A percentile compares a stretch with the other conserved stretches of the same genome.
Evolutionary conservation across 2,797 vertebrate genomes (phyloP).

Genomic region (Choloepus didactylus): DNA sequence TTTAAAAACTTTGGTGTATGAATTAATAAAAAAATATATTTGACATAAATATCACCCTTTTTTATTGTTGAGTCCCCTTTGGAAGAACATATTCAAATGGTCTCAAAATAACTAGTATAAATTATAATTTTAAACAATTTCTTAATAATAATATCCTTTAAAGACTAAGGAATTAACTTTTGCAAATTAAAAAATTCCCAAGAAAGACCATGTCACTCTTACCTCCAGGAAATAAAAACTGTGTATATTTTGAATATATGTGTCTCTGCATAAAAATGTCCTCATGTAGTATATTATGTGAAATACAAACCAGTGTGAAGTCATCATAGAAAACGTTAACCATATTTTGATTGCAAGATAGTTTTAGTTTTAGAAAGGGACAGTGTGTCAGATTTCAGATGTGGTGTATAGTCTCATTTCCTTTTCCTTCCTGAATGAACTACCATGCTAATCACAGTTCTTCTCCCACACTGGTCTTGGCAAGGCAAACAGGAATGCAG

Average conservation of each 20-base stretch:
- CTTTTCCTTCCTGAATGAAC: constrained; percentile 56
- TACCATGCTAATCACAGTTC: constrained; percentile 4
- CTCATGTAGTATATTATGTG: neutral
- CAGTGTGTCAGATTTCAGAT: constrained; percentile 47
- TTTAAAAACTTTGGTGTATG: neutral
- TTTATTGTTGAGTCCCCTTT: neutral
- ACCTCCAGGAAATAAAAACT: constrained; percentile 35
- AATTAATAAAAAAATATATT: constrained; percentile 36
- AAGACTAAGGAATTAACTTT: constrained; percentile 30
- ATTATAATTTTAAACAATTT: constrained; percentile 19
- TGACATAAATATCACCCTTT: constrained; percentile 1
- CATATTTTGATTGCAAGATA: neutral
- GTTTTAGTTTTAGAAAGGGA: constrained; percentile 61
- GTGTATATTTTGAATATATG: neutral
- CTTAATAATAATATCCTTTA: neutral
- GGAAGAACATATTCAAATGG: neutral
- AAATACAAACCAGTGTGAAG: constrained; percentile 14
- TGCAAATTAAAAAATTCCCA: constrained; percentile 32
- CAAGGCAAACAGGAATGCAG: neutral
- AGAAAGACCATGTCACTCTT: neutral
- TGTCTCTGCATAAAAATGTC: neutral
- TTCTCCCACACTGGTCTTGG: constrained; percentile 51
- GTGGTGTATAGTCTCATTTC: neutral
- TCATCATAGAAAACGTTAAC: neutral
- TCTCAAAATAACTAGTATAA: neutral